Percentiles rank a stretch among this genome's conserved stretches.
Conservation (phyloP, 2,797 vertebrate genomes). For the Morelia viridis region DNA sequence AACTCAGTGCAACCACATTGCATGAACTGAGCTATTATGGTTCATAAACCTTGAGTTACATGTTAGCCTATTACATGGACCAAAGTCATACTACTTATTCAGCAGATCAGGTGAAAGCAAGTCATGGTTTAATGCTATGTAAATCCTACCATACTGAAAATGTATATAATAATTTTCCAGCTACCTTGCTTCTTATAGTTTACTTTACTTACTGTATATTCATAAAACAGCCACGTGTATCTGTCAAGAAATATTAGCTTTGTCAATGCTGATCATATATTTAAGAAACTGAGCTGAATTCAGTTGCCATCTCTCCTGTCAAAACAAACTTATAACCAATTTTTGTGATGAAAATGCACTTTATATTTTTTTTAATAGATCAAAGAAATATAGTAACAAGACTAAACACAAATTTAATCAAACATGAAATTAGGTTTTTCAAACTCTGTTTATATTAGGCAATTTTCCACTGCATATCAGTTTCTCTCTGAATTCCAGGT, state of each 20-base stretch:
- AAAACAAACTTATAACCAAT: background rate
- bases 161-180: background rate
- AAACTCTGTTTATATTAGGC: background rate
- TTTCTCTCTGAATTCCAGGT: background rate
- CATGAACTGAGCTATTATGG: background rate
- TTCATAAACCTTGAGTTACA: background rate
- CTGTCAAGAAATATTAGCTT: background rate
- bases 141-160: background rate
- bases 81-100: background rate
- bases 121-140: background rate
- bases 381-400: background rate
- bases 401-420: background rate
- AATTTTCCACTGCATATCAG: background rate
- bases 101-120: background rate
- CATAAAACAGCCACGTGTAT: background rate
- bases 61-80: background rate
- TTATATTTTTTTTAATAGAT: background rate
- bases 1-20: background rate
- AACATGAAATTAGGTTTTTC: background rate
- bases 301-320: background rate
- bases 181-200: background rate
- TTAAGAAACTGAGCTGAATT: background rate
- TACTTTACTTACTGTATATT: background rate
- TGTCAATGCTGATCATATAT: background rate
- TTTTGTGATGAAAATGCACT: background rate